Conservation (phyloP, 2,797 vertebrate genomes). For the Anabacerthia variegaticeps region DNA sequence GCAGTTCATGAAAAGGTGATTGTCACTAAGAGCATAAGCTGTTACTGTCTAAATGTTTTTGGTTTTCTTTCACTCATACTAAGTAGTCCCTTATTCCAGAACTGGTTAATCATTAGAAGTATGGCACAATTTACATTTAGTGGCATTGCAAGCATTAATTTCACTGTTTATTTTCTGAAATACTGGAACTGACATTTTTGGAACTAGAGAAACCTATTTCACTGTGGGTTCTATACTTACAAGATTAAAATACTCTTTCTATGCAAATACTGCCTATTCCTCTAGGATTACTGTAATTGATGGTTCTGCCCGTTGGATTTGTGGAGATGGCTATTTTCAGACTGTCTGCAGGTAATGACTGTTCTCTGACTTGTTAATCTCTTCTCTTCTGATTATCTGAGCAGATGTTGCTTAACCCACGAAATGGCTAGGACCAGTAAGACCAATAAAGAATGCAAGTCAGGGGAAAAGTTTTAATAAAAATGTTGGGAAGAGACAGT, state of each 20-base stretch:
- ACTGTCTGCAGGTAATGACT: slow-evolving; percentile 35
- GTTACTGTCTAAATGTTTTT: not conserved
- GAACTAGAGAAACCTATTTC: not conserved
- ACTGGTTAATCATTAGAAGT: not conserved
- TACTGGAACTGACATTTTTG: not conserved
- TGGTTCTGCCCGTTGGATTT: not conserved
- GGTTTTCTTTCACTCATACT: not conserved
- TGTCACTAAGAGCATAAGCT: not conserved
- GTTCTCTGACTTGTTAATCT: slow-evolving; percentile 38
- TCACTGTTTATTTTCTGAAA: not conserved
- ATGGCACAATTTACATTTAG: not conserved
- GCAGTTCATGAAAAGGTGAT: not conserved
- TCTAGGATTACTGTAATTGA: not conserved
- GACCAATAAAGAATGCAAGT: not conserved
- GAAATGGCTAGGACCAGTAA: not conserved
- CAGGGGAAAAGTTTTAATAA: not conserved
- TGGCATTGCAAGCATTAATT: not conserved
- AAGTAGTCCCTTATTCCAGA: not conserved
- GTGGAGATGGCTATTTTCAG: slow-evolving; percentile 37
- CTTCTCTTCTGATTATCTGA: not conserved
- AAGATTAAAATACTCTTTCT: not conserved
- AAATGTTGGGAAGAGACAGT: not conserved
- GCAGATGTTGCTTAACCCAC: not conserved
- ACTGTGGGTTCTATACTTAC: not conserved
- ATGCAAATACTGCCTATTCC: not conserved